Evolutionary conservation across 2,888 invertebrate genomes (phyloP).

Genomic region (Lycophotia porphyrea): DNA sequence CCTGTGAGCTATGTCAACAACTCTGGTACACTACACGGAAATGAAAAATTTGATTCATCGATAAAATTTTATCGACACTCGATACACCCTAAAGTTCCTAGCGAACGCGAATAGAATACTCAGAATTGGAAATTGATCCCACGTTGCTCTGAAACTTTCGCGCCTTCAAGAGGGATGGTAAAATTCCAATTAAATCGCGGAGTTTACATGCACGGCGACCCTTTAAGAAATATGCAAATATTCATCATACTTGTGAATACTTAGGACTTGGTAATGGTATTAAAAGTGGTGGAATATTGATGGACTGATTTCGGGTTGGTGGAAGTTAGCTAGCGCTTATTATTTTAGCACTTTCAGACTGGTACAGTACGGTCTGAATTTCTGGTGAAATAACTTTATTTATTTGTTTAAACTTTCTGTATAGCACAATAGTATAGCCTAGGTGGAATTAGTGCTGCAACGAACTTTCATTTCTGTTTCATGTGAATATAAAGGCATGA

Average conservation of each 20-base stretch:
- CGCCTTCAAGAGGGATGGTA: constrained; percentile 72
- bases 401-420: not conserved
- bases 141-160: constrained; percentile 74
- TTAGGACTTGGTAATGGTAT: constrained; percentile 65
- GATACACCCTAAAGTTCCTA: constrained; percentile 64
- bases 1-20: not conserved
- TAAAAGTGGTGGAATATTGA: constrained; percentile 66
- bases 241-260: constrained; percentile 57
- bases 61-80: constrained; percentile 44
- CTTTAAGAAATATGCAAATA: constrained; percentile 73
- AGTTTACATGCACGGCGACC: constrained; percentile 76
- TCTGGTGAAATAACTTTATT: not conserved
- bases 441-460: not conserved
- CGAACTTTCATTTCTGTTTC: not conserved
- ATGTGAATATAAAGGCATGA: not conserved
- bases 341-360: constrained; percentile 32
- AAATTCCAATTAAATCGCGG: constrained; percentile 82
- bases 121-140: constrained; percentile 86
- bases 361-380: constrained; percentile 9
- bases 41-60: constrained; percentile 25
- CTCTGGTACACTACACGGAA: not conserved
- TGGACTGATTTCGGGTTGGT: constrained; percentile 45
- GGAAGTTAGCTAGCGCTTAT: constrained; percentile 37
- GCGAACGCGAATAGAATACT: constrained; percentile 78
- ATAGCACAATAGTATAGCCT: not conserved